Percentiles rank a stretch among this genome's conserved stretches.
These are phyloP conservation scores for Tenebrosternarchus preto DNA, from an alignment of 2,113 vertebrate species.

Conservation along the genomic window DNA sequence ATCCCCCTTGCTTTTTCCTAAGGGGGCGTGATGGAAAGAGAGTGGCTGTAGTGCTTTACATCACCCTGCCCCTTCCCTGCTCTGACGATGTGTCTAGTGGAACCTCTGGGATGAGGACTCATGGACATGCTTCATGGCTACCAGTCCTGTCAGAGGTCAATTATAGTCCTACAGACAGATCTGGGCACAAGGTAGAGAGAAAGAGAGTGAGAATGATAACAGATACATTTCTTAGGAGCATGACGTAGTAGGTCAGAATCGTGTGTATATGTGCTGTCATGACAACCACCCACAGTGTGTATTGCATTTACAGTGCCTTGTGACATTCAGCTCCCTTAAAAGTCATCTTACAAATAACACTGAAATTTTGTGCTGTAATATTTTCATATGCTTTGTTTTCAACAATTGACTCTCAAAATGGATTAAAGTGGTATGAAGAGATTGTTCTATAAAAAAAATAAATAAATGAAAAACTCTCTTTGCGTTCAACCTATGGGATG, in stretches of 20 bases:
- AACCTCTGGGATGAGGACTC: slow-evolving; percentile 19
- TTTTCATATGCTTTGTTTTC: too few relatives aligned
- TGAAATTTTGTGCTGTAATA: too few relatives aligned
- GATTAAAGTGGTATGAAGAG: too few relatives aligned
- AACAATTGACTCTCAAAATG: too few relatives aligned
- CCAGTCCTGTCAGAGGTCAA: slow-evolving; percentile 35
- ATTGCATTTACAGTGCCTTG: too few relatives aligned
- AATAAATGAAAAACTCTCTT: too few relatives aligned
- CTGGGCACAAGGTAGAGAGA: slow-evolving; percentile 32
- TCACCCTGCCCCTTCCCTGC: slow-evolving; percentile 33
- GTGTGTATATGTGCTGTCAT: slow-evolving; percentile 22
- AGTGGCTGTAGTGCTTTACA: slow-evolving; percentile 2
- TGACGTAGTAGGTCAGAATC: slow-evolving; percentile 20
- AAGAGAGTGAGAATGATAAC: slow-evolving; percentile 33
- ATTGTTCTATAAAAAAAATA: too few relatives aligned
- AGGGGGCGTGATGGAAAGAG: slow-evolving; percentile 43
- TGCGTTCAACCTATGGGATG: too few relatives aligned
- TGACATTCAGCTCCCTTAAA: too few relatives aligned
- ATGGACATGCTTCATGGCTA: slow-evolving; percentile 18
- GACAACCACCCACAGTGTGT: neutral
- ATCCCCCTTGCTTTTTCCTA: slow-evolving; percentile 43
- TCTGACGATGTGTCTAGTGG: slow-evolving; percentile 36
- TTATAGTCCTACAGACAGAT: slow-evolving; percentile 48
- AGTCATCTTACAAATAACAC: too few relatives aligned
- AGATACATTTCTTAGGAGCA: slow-evolving; percentile 37